Conservation (phyloP, 2,113 vertebrate species). For the Aplodontia rufa region DNA sequence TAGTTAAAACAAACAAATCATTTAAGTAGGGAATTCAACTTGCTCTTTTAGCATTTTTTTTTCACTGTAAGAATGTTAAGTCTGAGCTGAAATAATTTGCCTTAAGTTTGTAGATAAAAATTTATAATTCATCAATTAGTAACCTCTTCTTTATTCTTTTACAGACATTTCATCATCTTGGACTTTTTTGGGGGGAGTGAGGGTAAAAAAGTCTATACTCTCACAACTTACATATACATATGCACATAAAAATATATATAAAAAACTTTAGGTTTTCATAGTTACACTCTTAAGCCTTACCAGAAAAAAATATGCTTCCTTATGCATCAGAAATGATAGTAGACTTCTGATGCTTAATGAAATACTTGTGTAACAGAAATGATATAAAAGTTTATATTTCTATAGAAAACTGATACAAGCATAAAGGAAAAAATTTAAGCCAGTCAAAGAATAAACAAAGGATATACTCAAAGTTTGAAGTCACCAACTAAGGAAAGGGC, state of each 20-base stretch:
- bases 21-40: constrained; percentile 53
- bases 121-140: background rate
- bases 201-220: background rate
- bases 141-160: constrained; percentile 21
- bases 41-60: constrained; percentile 26
- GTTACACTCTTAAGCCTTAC: constrained; percentile 57
- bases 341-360: constrained; percentile 73
- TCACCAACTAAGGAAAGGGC: constrained; percentile 56
- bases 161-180: constrained; percentile 36
- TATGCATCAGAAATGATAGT: constrained; percentile 54
- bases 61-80: constrained; percentile 40
- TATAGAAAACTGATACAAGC: constrained; percentile 68
- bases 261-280: constrained; percentile 66
- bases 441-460: constrained; percentile 66
- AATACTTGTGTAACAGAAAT: constrained; percentile 69
- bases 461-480: constrained; percentile 60
- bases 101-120: constrained; percentile 49
- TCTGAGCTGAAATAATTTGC: constrained; percentile 41
- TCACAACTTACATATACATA: background rate
- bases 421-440: constrained; percentile 67
- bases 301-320: constrained; percentile 63
- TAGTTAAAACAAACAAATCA: constrained; percentile 49
- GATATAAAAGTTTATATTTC: constrained; percentile 65
- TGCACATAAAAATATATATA: constrained; percentile 50
- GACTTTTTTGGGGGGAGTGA: background rate